phyloP scores from a whole-genome alignment of 2,113 vertebrate genomes.

The Enhydra lutris region DNA sequence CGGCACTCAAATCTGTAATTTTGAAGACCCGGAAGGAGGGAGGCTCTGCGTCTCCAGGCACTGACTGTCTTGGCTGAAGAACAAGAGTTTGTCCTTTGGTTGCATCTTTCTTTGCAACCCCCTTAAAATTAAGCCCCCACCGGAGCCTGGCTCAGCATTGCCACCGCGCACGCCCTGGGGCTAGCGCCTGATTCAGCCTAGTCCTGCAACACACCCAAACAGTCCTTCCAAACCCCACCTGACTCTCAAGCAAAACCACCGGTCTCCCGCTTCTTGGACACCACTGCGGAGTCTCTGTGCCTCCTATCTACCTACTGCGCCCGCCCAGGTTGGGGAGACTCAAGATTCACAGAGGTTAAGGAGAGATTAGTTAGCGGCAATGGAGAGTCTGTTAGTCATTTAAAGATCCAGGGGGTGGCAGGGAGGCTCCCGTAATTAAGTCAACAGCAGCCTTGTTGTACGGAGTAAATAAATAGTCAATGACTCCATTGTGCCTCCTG shows the following conservation, averaged over 20 bases:
- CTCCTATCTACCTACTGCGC: background rate
- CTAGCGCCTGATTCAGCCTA: background rate
- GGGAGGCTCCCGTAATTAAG: slow-evolving; percentile 81
- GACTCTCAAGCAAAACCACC: background rate
- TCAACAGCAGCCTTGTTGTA: slow-evolving; percentile 90
- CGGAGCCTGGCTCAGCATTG: accelerated
- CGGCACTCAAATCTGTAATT: background rate
- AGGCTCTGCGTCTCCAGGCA: background rate
- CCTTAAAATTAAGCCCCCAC: background rate
- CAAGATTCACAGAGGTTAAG: background rate
- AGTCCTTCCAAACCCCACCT: background rate
- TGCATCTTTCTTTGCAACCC: background rate
- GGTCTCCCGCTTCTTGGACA: background rate
- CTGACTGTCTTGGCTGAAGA: background rate
- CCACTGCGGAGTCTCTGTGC: background rate
- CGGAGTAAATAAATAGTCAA: slow-evolving; percentile 91
- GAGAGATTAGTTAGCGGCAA: background rate
- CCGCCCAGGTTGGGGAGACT: background rate
- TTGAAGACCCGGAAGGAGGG: background rate
- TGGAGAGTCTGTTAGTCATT: slow-evolving; percentile 25
- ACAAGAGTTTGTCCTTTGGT: background rate
- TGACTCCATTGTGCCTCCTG: slow-evolving; percentile 86
- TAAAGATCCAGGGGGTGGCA: slow-evolving; percentile 64
- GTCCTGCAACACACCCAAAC: background rate
- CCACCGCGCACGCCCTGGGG: background rate